Evolutionary conservation across 1,140 invertebrate genomes (phyloP).

Genomic region (Archivesica marissinica): DNA sequence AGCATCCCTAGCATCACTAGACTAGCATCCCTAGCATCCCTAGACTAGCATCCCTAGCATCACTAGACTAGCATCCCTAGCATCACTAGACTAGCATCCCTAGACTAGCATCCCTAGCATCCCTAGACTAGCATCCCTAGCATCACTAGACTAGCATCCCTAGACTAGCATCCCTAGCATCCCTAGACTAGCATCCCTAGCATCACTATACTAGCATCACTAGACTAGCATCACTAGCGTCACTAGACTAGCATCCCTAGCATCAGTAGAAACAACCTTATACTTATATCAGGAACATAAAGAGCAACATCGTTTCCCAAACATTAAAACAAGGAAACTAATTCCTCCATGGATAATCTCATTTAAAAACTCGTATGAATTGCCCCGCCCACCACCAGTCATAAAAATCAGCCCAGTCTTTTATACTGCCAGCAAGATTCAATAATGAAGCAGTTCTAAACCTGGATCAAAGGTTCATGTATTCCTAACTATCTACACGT

Average conservation of each 20-base stretch:
- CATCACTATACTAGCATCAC: background rate
- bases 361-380: slow-evolving; percentile 37
- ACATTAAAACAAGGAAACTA: slow-evolving; percentile 37
- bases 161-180: background rate
- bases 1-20: background rate
- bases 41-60: background rate
- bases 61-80: background rate
- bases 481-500: slow-evolving; percentile 2
- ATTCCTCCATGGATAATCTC: slow-evolving; percentile 16
- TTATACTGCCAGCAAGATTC: slow-evolving; percentile 1
- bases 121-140: background rate
- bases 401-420: slow-evolving; percentile 28
- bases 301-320: slow-evolving; percentile 4
- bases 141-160: background rate
- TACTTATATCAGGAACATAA: background rate
- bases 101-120: background rate
- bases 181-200: background rate
- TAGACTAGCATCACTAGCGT: background rate
- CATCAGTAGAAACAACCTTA: slow-evolving; percentile 13
- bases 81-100: background rate
- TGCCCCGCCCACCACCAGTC: slow-evolving; percentile 11
- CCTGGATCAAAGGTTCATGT: slow-evolving; percentile 40
- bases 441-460: slow-evolving; percentile 28
- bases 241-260: no score
- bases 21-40: background rate